Conservation (phyloP, 2,888 invertebrate species). For the Ctena decussata region DNA sequence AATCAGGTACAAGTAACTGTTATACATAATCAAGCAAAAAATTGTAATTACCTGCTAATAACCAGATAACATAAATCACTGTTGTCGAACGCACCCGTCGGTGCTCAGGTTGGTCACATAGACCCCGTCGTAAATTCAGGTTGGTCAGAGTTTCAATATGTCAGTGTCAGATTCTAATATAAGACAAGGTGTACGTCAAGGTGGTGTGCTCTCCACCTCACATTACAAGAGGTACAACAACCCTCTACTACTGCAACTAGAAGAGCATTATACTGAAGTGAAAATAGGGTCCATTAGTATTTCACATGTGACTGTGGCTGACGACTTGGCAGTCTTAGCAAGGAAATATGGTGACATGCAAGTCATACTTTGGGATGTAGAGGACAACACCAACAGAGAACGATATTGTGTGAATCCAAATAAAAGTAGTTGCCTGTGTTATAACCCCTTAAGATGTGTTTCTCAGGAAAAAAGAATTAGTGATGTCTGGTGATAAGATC, state of each 20-base stretch:
- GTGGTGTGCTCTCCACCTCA: neutral
- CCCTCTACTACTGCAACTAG: neutral
- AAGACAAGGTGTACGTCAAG: neutral
- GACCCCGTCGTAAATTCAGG: no score
- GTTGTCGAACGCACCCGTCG: no score
- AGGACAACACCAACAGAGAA: neutral
- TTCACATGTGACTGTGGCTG: neutral
- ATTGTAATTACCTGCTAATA: no score
- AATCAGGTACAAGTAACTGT: no score
- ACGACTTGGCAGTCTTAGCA: neutral
- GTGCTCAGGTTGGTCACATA: no score
- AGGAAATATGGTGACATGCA: neutral
- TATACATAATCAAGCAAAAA: no score
- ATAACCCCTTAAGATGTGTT: neutral
- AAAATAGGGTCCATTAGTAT: neutral
- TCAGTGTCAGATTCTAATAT: neutral
- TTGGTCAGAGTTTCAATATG: no score
- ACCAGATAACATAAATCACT: no score
- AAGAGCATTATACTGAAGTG: neutral
- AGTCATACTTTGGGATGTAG: no score
- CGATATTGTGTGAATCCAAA: neutral
- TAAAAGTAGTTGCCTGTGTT: neutral
- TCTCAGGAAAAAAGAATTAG: neutral
- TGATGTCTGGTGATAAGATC: neutral
- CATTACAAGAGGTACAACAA: neutral